phyloP scores from a whole-genome alignment of 2,888 invertebrate genomes.

The Euphydryas editha region DNA sequence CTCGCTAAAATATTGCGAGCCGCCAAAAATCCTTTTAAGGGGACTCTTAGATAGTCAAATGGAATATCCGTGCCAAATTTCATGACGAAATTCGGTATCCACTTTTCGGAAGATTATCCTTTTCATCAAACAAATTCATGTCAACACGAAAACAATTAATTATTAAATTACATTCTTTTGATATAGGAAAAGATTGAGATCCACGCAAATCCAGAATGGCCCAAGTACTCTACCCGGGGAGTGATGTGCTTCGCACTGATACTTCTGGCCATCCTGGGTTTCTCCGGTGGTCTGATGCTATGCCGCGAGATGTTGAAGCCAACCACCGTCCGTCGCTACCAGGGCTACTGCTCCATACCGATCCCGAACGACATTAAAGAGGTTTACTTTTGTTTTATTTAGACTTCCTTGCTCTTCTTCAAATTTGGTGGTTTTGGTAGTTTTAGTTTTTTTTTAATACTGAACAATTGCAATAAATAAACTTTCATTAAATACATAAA shows the following conservation, averaged over 20 bases:
- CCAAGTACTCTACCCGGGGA: slow-evolving; percentile 50
- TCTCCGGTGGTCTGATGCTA: slow-evolving; percentile 88
- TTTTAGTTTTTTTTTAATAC: too few relatives aligned
- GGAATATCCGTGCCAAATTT: too few relatives aligned
- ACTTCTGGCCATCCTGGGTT: slow-evolving; percentile 87
- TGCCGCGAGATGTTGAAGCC: slow-evolving; percentile 85
- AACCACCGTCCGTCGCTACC: slow-evolving; percentile 84
- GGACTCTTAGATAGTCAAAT: too few relatives aligned
- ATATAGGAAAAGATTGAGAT: slow-evolving; percentile 28
- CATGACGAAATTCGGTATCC: too few relatives aligned
- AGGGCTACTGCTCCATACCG: slow-evolving; percentile 88
- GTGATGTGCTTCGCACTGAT: slow-evolving; percentile 83
- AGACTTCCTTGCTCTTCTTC: background rate
- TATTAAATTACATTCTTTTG: background rate
- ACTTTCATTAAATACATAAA: too few relatives aligned
- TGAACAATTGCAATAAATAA: too few relatives aligned
- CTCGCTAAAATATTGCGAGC: too few relatives aligned
- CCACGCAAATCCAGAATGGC: slow-evolving; percentile 9
- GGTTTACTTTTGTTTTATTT: slow-evolving; percentile 13
- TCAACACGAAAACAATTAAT: background rate
- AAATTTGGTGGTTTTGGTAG: too few relatives aligned
- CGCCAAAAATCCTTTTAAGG: too few relatives aligned
- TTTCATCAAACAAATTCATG: background rate
- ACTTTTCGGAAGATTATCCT: too few relatives aligned
- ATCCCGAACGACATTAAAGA: slow-evolving; percentile 58